phyloP scores from a whole-genome alignment of 2,797 vertebrate species.

The Arvicola amphibius region DNA sequence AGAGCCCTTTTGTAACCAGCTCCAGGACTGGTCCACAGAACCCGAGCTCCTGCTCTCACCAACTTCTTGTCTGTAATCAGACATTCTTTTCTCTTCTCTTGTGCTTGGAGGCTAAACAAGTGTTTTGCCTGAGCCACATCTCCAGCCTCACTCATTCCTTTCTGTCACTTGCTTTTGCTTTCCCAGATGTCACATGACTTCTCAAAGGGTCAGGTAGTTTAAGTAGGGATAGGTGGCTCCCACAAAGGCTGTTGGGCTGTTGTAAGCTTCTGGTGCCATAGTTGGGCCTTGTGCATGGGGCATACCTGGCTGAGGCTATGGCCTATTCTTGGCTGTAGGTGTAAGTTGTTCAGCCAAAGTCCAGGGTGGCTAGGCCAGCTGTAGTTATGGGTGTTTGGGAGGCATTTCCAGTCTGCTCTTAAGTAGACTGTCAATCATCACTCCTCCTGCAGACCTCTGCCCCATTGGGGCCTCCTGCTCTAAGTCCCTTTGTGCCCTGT shows the following conservation, averaged over 20 bases:
- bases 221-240: not conserved
- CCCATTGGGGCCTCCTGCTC: not conserved
- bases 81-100: not conserved
- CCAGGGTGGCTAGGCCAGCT: accelerated
- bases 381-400: not conserved
- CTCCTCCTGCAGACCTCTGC: not conserved
- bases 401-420: not conserved
- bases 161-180: constrained; percentile 1
- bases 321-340: not conserved
- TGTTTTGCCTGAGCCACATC: too few relatives aligned
- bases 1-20: constrained; percentile 43
- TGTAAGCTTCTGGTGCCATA: not conserved
- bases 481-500: not conserved
- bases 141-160: not conserved
- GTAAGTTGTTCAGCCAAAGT: not conserved
- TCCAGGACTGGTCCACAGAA: accelerated
- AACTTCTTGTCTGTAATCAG: not conserved
- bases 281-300: not conserved
- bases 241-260: not conserved
- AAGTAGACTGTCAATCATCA: too few relatives aligned
- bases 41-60: not conserved
- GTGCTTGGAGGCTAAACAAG: not conserved
- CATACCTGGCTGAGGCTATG: not conserved
- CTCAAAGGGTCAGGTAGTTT: not conserved
- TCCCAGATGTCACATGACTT: not conserved